Evolutionary conservation across 2,113 vertebrate species (phyloP).

Genomic region (Pterocles orientalis): DNA sequence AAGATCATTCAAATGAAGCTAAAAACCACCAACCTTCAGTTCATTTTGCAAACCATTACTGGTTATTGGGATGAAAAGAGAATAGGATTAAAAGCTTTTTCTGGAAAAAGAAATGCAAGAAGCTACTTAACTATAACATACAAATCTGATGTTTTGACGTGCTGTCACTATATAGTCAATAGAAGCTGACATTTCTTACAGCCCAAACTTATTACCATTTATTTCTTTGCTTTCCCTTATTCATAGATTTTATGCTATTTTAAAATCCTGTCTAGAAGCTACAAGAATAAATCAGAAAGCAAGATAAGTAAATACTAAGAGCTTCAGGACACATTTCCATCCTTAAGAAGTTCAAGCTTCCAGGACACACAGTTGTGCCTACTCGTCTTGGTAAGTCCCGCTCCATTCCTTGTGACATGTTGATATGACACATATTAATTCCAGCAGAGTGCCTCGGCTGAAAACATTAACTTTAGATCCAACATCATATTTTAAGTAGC

Average conservation of each 20-base stretch:
- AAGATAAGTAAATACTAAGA: not conserved
- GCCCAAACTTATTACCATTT: not conserved
- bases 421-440: not conserved
- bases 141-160: not conserved
- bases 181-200: not conserved
- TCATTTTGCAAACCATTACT: not conserved
- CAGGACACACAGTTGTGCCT: too few species aligned
- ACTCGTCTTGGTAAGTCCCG: not conserved
- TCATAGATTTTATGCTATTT: not conserved
- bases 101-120: not conserved
- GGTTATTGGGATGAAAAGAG: not conserved
- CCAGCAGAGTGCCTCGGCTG: not conserved
- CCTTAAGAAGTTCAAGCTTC: not conserved
- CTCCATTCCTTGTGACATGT: not conserved
- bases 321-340: not conserved
- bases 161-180: not conserved
- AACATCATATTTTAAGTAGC: not conserved
- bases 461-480: not conserved
- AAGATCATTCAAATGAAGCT: not conserved
- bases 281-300: not conserved
- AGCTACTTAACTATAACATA: not conserved
- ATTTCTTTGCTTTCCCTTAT: not conserved
- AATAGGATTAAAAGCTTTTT: not conserved
- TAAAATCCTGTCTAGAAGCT: not conserved
- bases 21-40: not conserved